Base-by-base conservation (phyloP, 2,888 invertebrate species). In the Scaptomyza parva region DNA sequence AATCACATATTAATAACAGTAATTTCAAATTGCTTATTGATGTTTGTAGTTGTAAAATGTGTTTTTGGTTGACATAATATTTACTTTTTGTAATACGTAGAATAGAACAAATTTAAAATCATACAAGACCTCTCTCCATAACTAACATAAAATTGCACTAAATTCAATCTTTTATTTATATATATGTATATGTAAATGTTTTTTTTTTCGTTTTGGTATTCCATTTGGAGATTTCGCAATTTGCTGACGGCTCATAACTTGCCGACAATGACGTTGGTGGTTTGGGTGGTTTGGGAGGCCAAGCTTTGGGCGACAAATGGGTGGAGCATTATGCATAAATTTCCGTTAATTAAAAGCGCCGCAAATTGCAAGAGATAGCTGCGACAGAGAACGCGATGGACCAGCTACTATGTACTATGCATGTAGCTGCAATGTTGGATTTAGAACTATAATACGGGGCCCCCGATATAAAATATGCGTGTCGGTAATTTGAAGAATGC, bases 401-500 rank as follows among this genome's bases (percentile, higher is more conserved):
- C 55, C 17, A 40, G 50, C 24, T 35, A 45, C 33, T 35, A 6
- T 20, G 30, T 11, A 22, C 30, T 6, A 33, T 11, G 20, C 20
- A 1, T 11, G 33, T 35, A 0, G 24, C 40, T 33, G 33, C 35
- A 41, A 50, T 54, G 43, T 35, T 39, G 55, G 44, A 53, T 44
- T 47, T 50, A 33, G 26, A 55, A 51, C 71, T 75, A 65, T 86
- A 80, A 81, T 86, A 85, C 77, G 52, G n/a, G 28, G 11, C 71
- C 59, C 57, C 70, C 76, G 61, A 86, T 79, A 77, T 86, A 88
- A 88, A 83, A 74, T 86, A 88, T 86, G 87, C 71, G 86, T 78
- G 84, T 83, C 78, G 62, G 84, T 86, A 88, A 85, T 85, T 85
- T 85, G 84, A 85, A 71, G 84, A 84, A 85, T 85, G 88, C 86